Evolutionary conservation across 2,113 vertebrate species (phyloP), one percentile per base, ranked within the genome.

Genomic region (Equus quagga): DNA sequence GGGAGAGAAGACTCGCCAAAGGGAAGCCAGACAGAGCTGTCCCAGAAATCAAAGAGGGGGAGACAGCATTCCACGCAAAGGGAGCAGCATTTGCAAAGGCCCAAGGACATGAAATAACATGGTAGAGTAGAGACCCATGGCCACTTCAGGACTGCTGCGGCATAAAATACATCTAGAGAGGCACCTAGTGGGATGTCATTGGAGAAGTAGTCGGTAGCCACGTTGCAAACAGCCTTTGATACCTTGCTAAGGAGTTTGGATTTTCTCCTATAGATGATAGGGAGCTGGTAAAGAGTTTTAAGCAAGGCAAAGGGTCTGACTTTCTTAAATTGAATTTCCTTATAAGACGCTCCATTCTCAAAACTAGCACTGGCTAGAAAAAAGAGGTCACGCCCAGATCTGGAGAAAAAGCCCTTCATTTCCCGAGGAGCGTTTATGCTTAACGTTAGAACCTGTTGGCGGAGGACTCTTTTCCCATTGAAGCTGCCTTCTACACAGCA

Each of bases 291-390:
- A 90, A 92, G 36, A 19, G 10, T 54, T 91, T 84, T 83, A 89
- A 87, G 23, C 23, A 75, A 92, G 24, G 62, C 56, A 70, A 91
- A 87, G 72, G 9, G 49, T 28, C 75, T 79, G 51, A 83, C 54
- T 23, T 80, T 94, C 65, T 86, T 82, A 92, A 69, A 84, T 15
- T 89, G 76, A 14, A 82, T 96, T 93, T 97, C 92, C 56, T 89
- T 94, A 58, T 58, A 86, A 93, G 28, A 26, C 89, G 21, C 56
- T 97, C 36, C 54, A 36, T 89, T 95, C 49, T 88, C 33, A 83
- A 41, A 92, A 54, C 18, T 60, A 36, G 17, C 18, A 51, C 4
- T 76, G 31, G 46, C 88, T 92, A n/a, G 51, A 31, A 86, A 96
- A 96, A 93, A 24, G 44, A 91, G 41, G 8, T 69, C 87, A 93